Base-by-base conservation (phyloP, 2,888 invertebrate species). In the Chromoteleia sp. region DNA sequence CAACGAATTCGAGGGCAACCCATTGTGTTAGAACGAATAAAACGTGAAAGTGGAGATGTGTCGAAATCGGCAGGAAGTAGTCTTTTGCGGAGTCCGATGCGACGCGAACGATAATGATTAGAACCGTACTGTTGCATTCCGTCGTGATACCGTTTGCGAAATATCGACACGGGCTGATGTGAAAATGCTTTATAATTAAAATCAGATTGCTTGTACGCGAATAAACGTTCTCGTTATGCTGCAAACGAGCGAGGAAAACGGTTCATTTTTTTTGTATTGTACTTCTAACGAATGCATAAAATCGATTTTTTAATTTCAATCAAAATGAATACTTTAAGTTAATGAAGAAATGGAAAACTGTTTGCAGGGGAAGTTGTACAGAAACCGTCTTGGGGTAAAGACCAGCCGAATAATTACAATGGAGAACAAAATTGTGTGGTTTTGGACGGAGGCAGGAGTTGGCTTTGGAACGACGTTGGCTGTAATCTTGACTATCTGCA, bases 371-470 rank as follows among this genome's bases (percentile, higher is more conserved):
- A 96, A 86, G 92, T 95, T 63, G 96, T 97, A 6, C 94, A 94
- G 5, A 95, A 94, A 86, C 97, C 97, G 2, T 94, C 96, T 0
- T 98, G 98, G 98, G 98, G 97, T 59, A 97, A 97, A 90, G 98
- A 98, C 88, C 98, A 98, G 89, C 98, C 98, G 0, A 98, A 98
- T 91, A 98, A 98, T 90, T 98, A 98, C 93, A 98, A 98, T 90
- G 97, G 98, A 0, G 97, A 98, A 88, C 98, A 98, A 91, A 98
- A 98, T 91, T 98, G 98, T 92, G 97, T 96, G n/a, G 97, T 98
- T 10, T 93, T 98, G 84, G 98, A 98, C 89, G 98, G 98, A 0
- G 97, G 97, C 0, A 94, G 97, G 56, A 95, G 95, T 79, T 98
- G 98, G 98, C 93, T 96, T 0, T 98, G 98, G 98, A 98, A 98